Evolutionary conservation across 2,797 vertebrate species (phyloP), one percentile per base, ranked within the genome.

Genomic region (Dryobates pubescens): DNA sequence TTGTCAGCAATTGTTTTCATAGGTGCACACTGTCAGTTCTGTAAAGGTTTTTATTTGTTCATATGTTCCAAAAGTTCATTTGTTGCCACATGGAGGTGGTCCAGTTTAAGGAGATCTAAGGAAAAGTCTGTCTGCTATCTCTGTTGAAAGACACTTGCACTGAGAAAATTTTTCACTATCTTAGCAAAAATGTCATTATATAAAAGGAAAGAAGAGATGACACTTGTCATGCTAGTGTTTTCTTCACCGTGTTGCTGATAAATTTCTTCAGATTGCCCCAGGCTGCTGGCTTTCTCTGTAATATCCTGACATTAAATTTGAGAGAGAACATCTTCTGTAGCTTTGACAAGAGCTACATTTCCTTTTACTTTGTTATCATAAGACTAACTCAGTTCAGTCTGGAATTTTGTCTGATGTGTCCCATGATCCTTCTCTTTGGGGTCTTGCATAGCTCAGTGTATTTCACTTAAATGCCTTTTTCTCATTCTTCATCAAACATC

Each of bases 151-250:
- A 77, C 22, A 57, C 29, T 89, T 89, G 15, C 49, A 61, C 15
- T 41, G 79, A 89, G 18, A 74, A 54, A 79, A 47, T 88, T 87
- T 90, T 92, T 90, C 71, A 71, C 36, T 57, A 56, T 63, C 49
- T 58, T 82, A 43, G 61, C 36, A 91, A 74, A 90, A 95, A 76
- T 61, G 64, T 67, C 64, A 91, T 83, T 80, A 65, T 54, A 90
- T 69, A 32, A 93, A 95, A 95, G 62, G 86, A 89, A 94, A 84
- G 74, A 88, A 68, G 59, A 73, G 58, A 74, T 89, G 34, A 86
- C 93, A 88, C 30, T 96, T 95, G 67, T 93, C 75, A 65, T 92
- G 78, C 61, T 82, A 64, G 22, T 93, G 70, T 75, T 92, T 72
- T 59, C 18, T 76, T 89, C 47, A 53, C 43, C 34, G 65, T 81